Base-by-base conservation (phyloP, 2,797 vertebrate species). In the Molossus molossus region DNA sequence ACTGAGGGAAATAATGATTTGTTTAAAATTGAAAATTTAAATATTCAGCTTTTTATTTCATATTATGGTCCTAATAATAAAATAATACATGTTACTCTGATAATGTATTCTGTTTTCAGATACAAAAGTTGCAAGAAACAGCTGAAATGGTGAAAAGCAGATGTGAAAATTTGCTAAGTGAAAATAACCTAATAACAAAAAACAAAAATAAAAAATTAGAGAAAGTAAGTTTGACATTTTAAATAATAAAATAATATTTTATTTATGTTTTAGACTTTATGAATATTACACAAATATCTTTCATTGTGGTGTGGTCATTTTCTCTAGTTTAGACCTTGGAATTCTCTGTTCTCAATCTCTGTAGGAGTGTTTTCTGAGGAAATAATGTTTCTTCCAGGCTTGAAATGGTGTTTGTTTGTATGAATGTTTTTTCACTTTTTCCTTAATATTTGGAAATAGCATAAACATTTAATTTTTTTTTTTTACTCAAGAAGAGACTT, bases 111-210 rank as follows among this genome's bases (percentile, higher is more conserved):
- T 97, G 27, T 98, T 96, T 92, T 97, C 76, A 99, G 99, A 98
- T 98, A 91, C 97, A 98, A 90, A 98, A 99, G 89, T 98, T 98
- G 91, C 98, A 99, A 96, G 98, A 94, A 77, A 98, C 98, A 96
- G 95, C 99, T 1, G 97, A 98, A 85, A 97, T 98, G 67, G 76
- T 99, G 80, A 99, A 98, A 98, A 97, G 91, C 15, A 98, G 94
- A 97, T 98, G 98, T 94, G 94, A 98, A 97, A 98, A 77, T 55
- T 60, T 98, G 70, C 90, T 98, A 93, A 97, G 83, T 95, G 98
- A 99, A 95, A 98, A 97, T 1, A 97, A 98, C 91, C 97, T 89
- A 86, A 92, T 97, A 65, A 97, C 48, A 96, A 98, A 98, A 91
- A 98, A 87, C 4, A 98, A 98, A 98, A 96, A 96, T 23, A 94